These are phyloP conservation scores for Neria commutata DNA, from an alignment of 2,888 invertebrate species.

Conservation along the genomic window DNA sequence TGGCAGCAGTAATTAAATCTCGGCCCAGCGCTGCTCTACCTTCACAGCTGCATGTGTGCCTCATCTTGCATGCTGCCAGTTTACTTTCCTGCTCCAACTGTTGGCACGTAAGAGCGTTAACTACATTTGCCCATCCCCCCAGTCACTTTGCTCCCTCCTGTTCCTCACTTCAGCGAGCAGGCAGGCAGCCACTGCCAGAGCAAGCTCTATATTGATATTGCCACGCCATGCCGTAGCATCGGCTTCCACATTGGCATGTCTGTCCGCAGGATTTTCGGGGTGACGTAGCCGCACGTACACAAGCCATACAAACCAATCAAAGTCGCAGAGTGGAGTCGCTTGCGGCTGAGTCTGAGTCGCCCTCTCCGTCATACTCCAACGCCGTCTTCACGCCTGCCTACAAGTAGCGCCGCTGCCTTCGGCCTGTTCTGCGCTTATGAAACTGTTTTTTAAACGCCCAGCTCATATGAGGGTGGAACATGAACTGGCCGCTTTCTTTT, in stretches of 20 bases:
- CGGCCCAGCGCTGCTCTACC: background rate
- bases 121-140: background rate
- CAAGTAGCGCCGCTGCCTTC: too few relatives aligned
- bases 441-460: too few relatives aligned
- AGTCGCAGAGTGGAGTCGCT: background rate
- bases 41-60: background rate
- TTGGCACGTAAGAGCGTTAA: constrained; percentile 3
- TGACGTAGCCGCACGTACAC: background rate
- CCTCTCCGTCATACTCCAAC: background rate
- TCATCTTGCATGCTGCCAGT: constrained; percentile 1
- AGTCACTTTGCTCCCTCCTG: too few relatives aligned
- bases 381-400: background rate
- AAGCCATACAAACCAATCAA: background rate
- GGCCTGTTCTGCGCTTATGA: constrained; percentile 1
- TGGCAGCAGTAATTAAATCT: constrained; percentile 18
- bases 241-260: background rate
- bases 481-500: background rate
- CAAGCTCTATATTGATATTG: too few relatives aligned
- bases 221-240: background rate
- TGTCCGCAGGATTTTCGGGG: background rate
- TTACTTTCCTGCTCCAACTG: background rate
- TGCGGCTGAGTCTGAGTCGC: background rate
- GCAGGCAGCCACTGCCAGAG: background rate
- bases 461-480: background rate
- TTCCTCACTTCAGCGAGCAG: too few relatives aligned